phyloP scores from a whole-genome alignment of 2,797 vertebrate genomes.

The Syndactyla subalaris region DNA sequence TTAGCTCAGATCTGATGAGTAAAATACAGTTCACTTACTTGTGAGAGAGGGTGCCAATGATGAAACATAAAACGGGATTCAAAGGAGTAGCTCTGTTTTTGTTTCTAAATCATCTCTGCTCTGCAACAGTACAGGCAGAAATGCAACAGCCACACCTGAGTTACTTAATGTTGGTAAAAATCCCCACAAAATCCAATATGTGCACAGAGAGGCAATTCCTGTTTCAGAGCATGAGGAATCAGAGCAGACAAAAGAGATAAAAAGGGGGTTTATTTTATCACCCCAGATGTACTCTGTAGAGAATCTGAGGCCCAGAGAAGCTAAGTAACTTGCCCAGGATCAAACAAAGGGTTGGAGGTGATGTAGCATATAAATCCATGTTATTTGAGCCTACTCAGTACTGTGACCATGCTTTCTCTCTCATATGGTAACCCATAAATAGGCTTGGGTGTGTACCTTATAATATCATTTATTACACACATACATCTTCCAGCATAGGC shows the following conservation, averaged over 20 bases:
- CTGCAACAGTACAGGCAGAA: not conserved
- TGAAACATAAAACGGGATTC: not conserved
- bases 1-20: not conserved
- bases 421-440: constrained; percentile 32
- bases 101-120: not conserved
- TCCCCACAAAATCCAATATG: not conserved
- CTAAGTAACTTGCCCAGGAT: not conserved
- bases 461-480: constrained; percentile 40
- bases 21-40: not conserved
- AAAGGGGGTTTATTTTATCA: not conserved
- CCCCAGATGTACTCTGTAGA: not conserved
- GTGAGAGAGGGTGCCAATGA: not conserved
- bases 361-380: not conserved
- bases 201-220: not conserved
- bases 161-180: not conserved
- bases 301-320: not conserved
- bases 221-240: not conserved
- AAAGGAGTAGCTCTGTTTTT: not conserved
- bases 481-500: constrained; percentile 30
- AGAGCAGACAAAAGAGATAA: not conserved
- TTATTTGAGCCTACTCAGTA: not conserved
- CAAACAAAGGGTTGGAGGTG: not conserved
- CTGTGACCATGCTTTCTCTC: not conserved
- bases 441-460: constrained; percentile 28
- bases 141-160: not conserved